Evolutionary conservation across 2,797 vertebrate species (phyloP), one percentile per base, ranked within the genome.

Genomic region (Microchirus variegatus): DNA sequence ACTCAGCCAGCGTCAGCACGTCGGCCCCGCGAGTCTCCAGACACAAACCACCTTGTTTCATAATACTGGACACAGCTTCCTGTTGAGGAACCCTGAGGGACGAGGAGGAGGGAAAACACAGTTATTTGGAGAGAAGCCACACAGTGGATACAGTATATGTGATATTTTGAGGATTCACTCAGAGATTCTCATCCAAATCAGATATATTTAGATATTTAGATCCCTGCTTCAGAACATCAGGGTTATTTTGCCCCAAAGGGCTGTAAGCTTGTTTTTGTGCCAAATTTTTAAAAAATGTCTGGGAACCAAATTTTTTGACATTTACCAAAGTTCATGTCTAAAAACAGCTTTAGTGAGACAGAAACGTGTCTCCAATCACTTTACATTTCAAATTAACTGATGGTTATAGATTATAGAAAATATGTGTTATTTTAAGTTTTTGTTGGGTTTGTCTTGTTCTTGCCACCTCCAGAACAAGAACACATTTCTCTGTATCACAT

Each of bases 41-140:
- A 86, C 97, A 99, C 67, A 92, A 87, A 16, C 87, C 74, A 2
- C 94, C 93, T 84, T 99, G 97, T 84, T 91, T 96, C 78, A 99
- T 91, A 77, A 97, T 87, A 72, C 95, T 95, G 59, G 95, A 94
- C 74, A 94, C 91, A 0, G 90, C 90, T 56, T 98, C 96, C 87
- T 97, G 96, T 91, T 96, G 95, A 0, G 97, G 97, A 86, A 99
- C 89, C 82, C 97, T 99, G 87, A 36, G 50, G 54, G 58, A 69
- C 11, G 19, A 8, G 14, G 43, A 16, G 43, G n/a, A 18, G 46
- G 46, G 51, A 41, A 22, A 43, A 35, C 57, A 11, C 46, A 49
- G 46, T 35, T 58, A 53, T 63, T 45, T 56, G 52, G 67, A 71
- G 14, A 35, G 13, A 1, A 15, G 15, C 40, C 16, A n/a, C 5